Evolutionary conservation across 2,113 vertebrate species (phyloP).

Genomic region (Paraplagusia blochii): DNA sequence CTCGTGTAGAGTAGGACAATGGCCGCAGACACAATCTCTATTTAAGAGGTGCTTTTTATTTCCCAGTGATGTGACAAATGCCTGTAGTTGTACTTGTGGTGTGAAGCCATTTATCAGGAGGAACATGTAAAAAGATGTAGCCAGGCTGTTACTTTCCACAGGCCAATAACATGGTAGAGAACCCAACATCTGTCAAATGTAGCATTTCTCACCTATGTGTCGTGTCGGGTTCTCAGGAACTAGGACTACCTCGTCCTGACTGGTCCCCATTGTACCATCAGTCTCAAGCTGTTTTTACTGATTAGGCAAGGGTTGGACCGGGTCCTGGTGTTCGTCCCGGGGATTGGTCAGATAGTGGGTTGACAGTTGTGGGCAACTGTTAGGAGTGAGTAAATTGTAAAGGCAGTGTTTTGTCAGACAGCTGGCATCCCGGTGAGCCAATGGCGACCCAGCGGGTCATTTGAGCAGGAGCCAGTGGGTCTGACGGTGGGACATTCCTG

Average conservation of each 20-base stretch:
- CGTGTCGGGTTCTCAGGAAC: conserved; percentile 19
- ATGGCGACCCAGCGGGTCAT: conserved; percentile 40
- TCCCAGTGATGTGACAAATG: neutral
- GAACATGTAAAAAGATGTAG: conserved; percentile 5
- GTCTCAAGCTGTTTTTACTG: conserved; percentile 40
- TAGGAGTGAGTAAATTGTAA: conserved; percentile 22
- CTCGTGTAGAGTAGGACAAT: too few species aligned
- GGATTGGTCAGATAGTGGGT: conserved; percentile 30
- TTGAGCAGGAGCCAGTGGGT: conserved; percentile 59
- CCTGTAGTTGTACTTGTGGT: neutral
- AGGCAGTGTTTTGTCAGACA: conserved; percentile 47
- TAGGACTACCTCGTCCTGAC: conserved; percentile 23
- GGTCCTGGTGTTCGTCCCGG: conserved; percentile 32
- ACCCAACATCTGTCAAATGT: conserved; percentile 9
- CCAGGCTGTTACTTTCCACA: conserved; percentile 9
- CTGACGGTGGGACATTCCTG: conserved; percentile 69
- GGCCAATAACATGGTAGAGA: conserved; percentile 10
- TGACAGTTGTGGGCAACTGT: conserved; percentile 45
- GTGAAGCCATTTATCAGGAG: neutral
- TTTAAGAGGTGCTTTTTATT: neutral
- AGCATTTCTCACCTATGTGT: conserved; percentile 48
- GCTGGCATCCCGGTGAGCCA: conserved; percentile 58
- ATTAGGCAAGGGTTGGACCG: conserved; percentile 8
- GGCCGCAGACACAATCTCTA: neutral
- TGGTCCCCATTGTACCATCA: conserved; percentile 39